Base-by-base conservation (phyloP, 2,888 invertebrate genomes). In the Caradrina kadenii region DNA sequence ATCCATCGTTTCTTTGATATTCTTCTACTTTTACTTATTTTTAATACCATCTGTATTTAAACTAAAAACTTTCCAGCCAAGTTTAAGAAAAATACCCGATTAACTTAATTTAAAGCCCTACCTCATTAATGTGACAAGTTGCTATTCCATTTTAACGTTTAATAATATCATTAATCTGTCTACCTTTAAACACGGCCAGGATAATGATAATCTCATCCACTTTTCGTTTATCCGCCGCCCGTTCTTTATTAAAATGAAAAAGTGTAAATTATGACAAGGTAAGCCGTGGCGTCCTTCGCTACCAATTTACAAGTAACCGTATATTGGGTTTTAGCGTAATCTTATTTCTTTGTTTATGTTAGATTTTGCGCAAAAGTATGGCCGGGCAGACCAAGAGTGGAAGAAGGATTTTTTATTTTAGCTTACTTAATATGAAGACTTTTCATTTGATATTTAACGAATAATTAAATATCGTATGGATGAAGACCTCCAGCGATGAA, bases 161-260 rank as follows among this genome's bases (percentile, higher is more conserved):
- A 48, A 61, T 69, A 61, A 48, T 61, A 52, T 58, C 39, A 60
- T 60, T 60, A 58, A 35, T 31, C 22, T 52, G 50, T 54, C 22
- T 8, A 19, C 21, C 17, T 54, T 59, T 22, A 72, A 72, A 59
- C 63, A 59, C 31, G 10, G 48, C 19, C 45, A 54, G 49, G 10
- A 52, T 61, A 64, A 79, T 62, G 63, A 48, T 49, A 79, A 68
- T 45, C 60, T 53, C 56, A 68, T 79, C 75, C 75, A 60, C 69
- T 52, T 74, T 74, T 64, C 39, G 58, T 39, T n/a, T 53, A 75
- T 60, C 76, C 31, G 35, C 63, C 69, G 48, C 58, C 45, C n/a
- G 55, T 56, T 70, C 71, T 78, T 71, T 80, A 78, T 76, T 78
- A 78, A 78, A 78, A 78, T 71, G 80, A 76, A 80, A 80, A 76